These are phyloP conservation scores for Folsomia manolachei DNA, from an alignment of 2,888 invertebrate species.

Conservation along the genomic window DNA sequence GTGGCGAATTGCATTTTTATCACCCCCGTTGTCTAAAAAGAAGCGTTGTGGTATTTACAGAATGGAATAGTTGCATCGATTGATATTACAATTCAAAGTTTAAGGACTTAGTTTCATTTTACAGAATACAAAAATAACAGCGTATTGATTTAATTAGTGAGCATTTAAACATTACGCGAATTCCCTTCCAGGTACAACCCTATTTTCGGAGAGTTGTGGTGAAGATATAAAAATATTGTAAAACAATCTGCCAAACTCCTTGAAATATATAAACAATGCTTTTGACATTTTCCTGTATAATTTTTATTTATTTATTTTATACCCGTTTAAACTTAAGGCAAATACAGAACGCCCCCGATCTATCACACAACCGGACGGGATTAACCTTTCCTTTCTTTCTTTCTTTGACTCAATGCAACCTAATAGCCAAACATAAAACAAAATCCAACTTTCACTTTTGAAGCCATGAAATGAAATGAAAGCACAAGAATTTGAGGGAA, in stretches of 20 bases:
- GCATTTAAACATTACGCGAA: no score
- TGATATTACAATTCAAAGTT: background rate
- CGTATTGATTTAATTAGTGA: background rate
- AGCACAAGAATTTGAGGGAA: background rate
- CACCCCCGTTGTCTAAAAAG: background rate
- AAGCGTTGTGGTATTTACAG: no score
- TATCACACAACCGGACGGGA: background rate
- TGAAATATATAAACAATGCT: no score
- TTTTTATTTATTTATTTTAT: no score
- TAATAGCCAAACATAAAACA: background rate
- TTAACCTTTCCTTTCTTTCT: background rate
- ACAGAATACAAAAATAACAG: background rate
- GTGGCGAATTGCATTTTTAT: slow-evolving; percentile 1
- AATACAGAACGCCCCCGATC: background rate
- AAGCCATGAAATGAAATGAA: background rate
- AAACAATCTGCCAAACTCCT: no score
- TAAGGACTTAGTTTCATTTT: background rate
- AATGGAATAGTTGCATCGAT: no score
- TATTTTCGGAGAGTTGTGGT: no score
- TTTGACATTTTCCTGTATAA: no score
- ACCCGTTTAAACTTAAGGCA: no score
- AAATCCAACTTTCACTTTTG: background rate
- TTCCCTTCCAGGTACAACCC: no score
- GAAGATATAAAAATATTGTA: no score
- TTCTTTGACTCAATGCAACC: no score